These are phyloP conservation scores for Orthosia gracilis DNA, from an alignment of 2,888 invertebrate species.

Conservation along the genomic window DNA sequence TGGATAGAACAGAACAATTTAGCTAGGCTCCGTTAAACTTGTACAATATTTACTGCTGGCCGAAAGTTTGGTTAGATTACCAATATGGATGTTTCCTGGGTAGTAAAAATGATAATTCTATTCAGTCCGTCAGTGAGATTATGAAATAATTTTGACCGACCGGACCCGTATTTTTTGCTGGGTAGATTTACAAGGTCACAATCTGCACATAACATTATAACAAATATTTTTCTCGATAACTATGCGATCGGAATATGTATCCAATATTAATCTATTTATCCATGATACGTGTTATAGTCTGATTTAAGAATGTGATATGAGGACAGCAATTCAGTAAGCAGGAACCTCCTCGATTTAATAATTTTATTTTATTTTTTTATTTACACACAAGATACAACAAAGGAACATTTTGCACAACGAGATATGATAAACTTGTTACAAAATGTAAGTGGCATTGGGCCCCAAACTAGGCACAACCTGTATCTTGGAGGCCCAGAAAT, in stretches of 20 bases:
- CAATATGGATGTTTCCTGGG: background rate
- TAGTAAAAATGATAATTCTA: too few species aligned
- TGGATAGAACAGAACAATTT: conserved; percentile 9
- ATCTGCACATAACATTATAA: background rate
- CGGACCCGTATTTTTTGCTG: too few species aligned
- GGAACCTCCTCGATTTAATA: too few species aligned
- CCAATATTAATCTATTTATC: background rate
- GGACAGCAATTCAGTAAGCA: background rate
- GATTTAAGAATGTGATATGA: background rate
- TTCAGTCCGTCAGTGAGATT: too few species aligned
- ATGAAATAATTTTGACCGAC: too few species aligned
- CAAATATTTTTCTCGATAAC: background rate
- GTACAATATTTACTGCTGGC: conserved; percentile 1
- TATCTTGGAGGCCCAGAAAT: too few species aligned
- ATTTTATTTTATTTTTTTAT: too few species aligned
- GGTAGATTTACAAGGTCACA: background rate
- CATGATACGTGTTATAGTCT: background rate
- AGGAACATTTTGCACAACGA: too few species aligned
- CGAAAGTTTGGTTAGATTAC: conserved; percentile 8
- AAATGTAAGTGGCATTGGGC: too few species aligned
- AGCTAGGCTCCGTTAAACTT: conserved; percentile 5
- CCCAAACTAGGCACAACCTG: too few species aligned
- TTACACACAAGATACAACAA: too few species aligned
- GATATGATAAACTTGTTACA: too few species aligned
- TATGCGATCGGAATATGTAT: background rate